These are phyloP conservation scores for Egretta garzetta DNA, from an alignment of 2,113 vertebrate species.

Conservation along the genomic window DNA sequence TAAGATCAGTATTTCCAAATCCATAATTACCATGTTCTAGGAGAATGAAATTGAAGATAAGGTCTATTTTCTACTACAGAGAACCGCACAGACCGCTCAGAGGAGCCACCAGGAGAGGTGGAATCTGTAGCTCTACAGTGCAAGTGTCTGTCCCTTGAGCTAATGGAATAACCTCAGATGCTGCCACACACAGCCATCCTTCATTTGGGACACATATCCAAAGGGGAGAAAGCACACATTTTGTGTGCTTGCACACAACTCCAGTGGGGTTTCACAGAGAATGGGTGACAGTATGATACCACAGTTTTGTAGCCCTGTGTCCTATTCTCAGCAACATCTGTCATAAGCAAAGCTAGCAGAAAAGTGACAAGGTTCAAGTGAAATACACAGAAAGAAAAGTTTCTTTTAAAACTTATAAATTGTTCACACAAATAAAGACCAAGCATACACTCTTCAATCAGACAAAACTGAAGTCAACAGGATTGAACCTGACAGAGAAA, in stretches of 20 bases:
- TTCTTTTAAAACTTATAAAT: not conserved
- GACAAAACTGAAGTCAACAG: not conserved
- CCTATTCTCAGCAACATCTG: not conserved
- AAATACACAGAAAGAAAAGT: not conserved
- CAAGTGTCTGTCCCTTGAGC: not conserved
- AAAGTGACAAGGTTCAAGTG: not conserved
- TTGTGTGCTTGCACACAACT: not conserved
- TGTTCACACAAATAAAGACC: not conserved
- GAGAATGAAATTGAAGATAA: not conserved
- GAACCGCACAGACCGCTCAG: not conserved
- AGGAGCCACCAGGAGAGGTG: not conserved
- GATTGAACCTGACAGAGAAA: not conserved
- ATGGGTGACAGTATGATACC: fast-evolving
- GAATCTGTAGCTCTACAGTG: not conserved
- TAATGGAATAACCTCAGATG: not conserved
- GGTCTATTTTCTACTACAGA: not conserved
- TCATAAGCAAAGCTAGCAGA: not conserved
- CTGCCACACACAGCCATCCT: not conserved
- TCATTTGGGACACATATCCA: not conserved
- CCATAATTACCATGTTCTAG: not conserved
- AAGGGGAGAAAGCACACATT: not conserved
- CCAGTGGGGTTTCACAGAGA: not conserved
- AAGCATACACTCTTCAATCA: not conserved
- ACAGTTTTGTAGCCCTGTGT: not conserved
- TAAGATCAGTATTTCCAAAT: not conserved